Base-by-base conservation (phyloP, 1,140 invertebrate genomes). In the Cherax destructor region DNA sequence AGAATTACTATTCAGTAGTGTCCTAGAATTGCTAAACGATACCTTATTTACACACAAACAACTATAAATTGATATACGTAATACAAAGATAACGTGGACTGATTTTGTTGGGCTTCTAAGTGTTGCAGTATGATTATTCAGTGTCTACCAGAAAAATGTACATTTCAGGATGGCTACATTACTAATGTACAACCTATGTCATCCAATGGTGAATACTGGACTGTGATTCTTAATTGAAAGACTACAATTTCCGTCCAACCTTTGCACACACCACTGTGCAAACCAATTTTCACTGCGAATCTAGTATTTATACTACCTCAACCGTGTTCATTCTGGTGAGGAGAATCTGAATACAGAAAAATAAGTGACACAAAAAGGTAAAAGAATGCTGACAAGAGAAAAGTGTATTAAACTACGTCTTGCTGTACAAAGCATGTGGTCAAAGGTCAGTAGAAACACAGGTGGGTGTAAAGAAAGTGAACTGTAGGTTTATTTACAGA, bases 221-320 rank as follows among this genome's bases (percentile, higher is more conserved):
- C 30, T 74, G n/a, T 74, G n/a, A 74, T 74, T n/a, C n/a, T n/a
- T n/a, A 74, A 24, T 30, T 30, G 21, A 16, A 65, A 65, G 5
- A 65, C 61, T 21, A 18, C 21, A 65, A 18, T 18, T 65, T 18
- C 61, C 21, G 2, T 11, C 13, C 61, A 16, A 65, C 16, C 5
- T 5, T 18, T 65, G 61, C 61, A 5, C 16, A 65, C 18, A 18
- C 13, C 61, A 65, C 61, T 65, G 24, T 74, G 21, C n/a, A 74
- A 74, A 21, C 69, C n/a, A 30, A 4, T 24, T 30, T 74, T 74
- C n/a, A 74, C 69, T 74, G 69, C 3, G 18, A 4, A 74, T 74
- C 11, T 30, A 74, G 69, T 74, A 74, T 74, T 74, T 74, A 41
- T 74, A 30, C 69, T 74, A 74, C 69, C 69, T 74, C 69, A 74